phyloP scores from a whole-genome alignment of 1,140 invertebrate species.

The Drosophila sp. region DNA sequence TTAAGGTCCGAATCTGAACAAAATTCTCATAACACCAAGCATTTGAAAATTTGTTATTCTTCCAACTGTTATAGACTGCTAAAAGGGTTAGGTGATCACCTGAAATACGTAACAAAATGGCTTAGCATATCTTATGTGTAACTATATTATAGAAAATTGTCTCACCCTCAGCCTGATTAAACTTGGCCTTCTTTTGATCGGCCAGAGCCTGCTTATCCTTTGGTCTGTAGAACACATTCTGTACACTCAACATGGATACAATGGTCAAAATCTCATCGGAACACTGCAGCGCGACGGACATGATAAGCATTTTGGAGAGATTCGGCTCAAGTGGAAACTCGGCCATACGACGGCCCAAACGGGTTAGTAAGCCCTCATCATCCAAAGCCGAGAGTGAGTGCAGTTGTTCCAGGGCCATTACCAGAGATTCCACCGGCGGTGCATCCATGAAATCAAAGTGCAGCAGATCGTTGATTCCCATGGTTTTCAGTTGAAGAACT shows the following conservation, averaged over 20 bases:
- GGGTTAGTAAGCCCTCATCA: slow-evolving; percentile 97
- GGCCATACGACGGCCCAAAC: slow-evolving; percentile 97
- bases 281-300: slow-evolving; percentile 99
- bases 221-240: slow-evolving; percentile 98
- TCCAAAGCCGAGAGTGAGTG: slow-evolving; percentile 98
- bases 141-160: background rate
- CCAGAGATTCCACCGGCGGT: slow-evolving; percentile 97
- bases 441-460: slow-evolving; percentile 99
- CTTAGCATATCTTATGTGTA: background rate
- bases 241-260: slow-evolving; percentile 99
- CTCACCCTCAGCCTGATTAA: slow-evolving; percentile 96
- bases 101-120: background rate
- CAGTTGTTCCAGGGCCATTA: slow-evolving; percentile 98
- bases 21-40: slow-evolving; percentile 99
- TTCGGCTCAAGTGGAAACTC: slow-evolving; percentile 99
- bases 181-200: slow-evolving; percentile 99
- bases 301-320: slow-evolving; percentile 99
- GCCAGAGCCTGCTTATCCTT: slow-evolving; percentile 99
- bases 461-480: slow-evolving; percentile 99
- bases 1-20: slow-evolving; percentile 98
- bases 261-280: slow-evolving; percentile 99
- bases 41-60: slow-evolving; percentile 99
- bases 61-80: slow-evolving; percentile 99
- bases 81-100: slow-evolving; percentile 98
- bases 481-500: slow-evolving; percentile 97